phyloP scores from a whole-genome alignment of 2,888 invertebrate genomes.

The Drosophila koepferae region DNA sequence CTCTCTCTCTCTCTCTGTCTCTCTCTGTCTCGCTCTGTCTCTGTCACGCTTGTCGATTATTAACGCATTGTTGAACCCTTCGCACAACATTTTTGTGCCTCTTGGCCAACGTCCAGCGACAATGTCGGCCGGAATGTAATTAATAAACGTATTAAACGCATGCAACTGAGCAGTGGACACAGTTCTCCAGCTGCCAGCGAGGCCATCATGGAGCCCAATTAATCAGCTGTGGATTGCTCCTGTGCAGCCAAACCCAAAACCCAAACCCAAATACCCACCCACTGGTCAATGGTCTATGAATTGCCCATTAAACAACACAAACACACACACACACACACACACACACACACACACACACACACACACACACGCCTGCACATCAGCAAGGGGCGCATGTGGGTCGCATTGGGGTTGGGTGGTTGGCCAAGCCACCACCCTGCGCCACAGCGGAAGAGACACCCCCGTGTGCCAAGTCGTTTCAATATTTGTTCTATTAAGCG shows the following conservation, averaged over 20 bases:
- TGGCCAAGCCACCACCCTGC: conserved; percentile 19
- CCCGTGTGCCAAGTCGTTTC: conserved; percentile 52
- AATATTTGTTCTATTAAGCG: conserved; percentile 78
- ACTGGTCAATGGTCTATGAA: conserved; percentile 80
- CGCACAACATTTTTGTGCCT: conserved; percentile 61
- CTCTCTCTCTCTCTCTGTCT: neutral
- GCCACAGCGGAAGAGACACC: conserved; percentile 22
- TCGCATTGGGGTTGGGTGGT: neutral
- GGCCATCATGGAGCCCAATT: conserved; percentile 65
- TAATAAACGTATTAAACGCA: conserved; percentile 80
- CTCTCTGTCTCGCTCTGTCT: neutral
- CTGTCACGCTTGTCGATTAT: conserved; percentile 54
- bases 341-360: conserved; percentile 37
- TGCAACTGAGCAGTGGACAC: conserved; percentile 63
- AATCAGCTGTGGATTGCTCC: conserved; percentile 65
- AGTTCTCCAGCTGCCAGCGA: conserved; percentile 24
- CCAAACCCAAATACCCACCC: conserved; percentile 17
- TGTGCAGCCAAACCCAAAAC: conserved; percentile 1
- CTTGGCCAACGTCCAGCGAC: conserved; percentile 50
- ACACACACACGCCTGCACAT: conserved; percentile 6
- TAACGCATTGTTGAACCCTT: conserved; percentile 76
- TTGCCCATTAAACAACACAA: conserved; percentile 69
- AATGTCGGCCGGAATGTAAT: conserved; percentile 72
- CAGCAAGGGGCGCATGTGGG: neutral
- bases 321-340: conserved; percentile 19